Base-by-base conservation (phyloP, 30 jellyfish, hydroid and myxozoan species). In the Rhopilema esculentum region DNA sequence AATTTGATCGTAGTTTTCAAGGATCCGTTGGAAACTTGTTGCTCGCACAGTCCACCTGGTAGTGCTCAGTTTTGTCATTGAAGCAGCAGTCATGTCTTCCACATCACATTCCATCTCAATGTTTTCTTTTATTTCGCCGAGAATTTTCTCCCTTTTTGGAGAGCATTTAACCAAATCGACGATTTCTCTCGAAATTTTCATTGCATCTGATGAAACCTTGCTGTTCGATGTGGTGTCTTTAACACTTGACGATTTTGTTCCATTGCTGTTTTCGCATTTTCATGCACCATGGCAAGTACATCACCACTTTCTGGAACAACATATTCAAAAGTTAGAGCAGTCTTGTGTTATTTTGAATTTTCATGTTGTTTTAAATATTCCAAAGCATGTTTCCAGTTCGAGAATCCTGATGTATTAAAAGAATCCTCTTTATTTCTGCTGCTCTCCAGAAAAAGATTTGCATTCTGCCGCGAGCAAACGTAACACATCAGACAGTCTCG, bases 21-120 rank as follows among this genome's bases (percentile, higher is more conserved):
- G 31, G 29, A 82, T 83, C 62, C 97, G 49, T 49, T 82, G 86
- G 32, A 78, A 89, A 80, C 94, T 8, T 19, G 78, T 62, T 24
- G 97, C 97, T 57, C 84, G 77, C 48, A 89, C 93, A 20, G 97
- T 81, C 97, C 97, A 89, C 25, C 96, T 40, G 0, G 96, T 88
- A 16, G 92, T 28, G 80, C 89, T 57, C 64, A 75, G 53, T 50
- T 52, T 49, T 49, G 73, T 1, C 66, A 71, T 23, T 40, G 57
- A 40, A 20, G 31, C 82, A 8, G 65, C 66, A 21, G 23, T 49
- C 15, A 18, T 23, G 32, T 75, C 75, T 6, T 8, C 9, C 52
- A 16, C 73, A 17, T 49, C 86, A 33, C 22, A 9, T 18, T 49
- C 86, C 22, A 33, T 1, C 51, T 79, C 79, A 30, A 61, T 33